Percentiles rank a stretch among this genome's conserved stretches.
These are phyloP conservation scores for Sandelia bainsii DNA, from an alignment of 2,797 vertebrate genomes.

Conservation along the genomic window DNA sequence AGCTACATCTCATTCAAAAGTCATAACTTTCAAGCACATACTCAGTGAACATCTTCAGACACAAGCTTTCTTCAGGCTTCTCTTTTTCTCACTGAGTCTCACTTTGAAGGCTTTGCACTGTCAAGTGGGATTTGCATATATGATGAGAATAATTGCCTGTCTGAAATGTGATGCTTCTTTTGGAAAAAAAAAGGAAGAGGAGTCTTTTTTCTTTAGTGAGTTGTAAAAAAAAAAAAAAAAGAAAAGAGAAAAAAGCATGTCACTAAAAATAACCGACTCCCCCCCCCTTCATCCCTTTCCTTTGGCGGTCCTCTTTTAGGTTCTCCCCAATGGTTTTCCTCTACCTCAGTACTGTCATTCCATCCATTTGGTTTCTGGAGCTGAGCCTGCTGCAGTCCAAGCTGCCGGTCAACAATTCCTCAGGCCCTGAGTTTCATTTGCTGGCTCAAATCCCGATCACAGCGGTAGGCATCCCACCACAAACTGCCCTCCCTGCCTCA, in stretches of 20 bases:
- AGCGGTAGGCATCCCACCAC: slow-evolving; percentile 66
- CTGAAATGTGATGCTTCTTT: slow-evolving; percentile 75
- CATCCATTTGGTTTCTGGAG: slow-evolving; percentile 84
- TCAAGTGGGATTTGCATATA: slow-evolving; percentile 86
- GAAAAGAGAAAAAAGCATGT: slow-evolving; percentile 10
- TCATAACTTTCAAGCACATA: slow-evolving; percentile 38
- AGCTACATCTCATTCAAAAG: slow-evolving; percentile 49
- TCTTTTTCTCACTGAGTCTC: slow-evolving; percentile 63
- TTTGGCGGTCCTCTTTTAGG: slow-evolving; percentile 71
- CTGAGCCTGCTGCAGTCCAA: slow-evolving; percentile 80
- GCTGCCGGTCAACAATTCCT: slow-evolving; percentile 74
- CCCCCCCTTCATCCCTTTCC: slow-evolving; percentile 25
- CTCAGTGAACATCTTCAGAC: slow-evolving; percentile 52
- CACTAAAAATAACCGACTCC: slow-evolving; percentile 65
- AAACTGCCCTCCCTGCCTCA: slow-evolving; percentile 23
- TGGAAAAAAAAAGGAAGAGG: slow-evolving; percentile 18
- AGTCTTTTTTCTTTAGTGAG: slow-evolving; percentile 58
- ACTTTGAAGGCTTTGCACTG: slow-evolving; percentile 84
- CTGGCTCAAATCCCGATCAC: slow-evolving; percentile 78
- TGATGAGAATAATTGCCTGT: slow-evolving; percentile 85
- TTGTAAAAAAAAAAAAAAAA: slow-evolving; percentile 32
- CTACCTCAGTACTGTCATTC: slow-evolving; percentile 82
- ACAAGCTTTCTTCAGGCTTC: slow-evolving; percentile 70
- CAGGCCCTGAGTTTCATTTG: slow-evolving; percentile 65
- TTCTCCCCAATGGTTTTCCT: slow-evolving; percentile 85